phyloP scores from a whole-genome alignment of 1,140 invertebrate species.

The Andrena cerasifolii region DNA sequence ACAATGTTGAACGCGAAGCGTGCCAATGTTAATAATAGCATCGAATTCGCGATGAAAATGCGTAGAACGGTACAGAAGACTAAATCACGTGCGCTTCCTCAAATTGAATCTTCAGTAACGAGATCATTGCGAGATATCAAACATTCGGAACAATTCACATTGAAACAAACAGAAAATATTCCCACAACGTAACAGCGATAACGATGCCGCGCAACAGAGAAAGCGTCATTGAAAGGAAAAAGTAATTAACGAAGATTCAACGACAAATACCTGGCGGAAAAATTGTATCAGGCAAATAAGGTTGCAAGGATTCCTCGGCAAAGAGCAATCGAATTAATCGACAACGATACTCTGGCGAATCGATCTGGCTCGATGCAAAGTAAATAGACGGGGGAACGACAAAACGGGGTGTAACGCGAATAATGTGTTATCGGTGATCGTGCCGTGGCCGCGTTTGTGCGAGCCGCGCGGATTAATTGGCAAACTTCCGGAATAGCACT shows the following conservation, averaged over 20 bases:
- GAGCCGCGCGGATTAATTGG: slow-evolving; percentile 59
- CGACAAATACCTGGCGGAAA: too few relatives aligned
- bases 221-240: too few relatives aligned
- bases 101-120: background rate
- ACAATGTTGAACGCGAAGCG: background rate
- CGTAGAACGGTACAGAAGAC: background rate
- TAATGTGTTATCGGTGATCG: slow-evolving; percentile 60
- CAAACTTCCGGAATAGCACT: slow-evolving; percentile 62
- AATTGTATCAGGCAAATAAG: too few relatives aligned
- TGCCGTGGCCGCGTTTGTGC: slow-evolving; percentile 42
- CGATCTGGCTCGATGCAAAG: slow-evolving; percentile 6
- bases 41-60: slow-evolving; percentile 14
- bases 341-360: background rate
- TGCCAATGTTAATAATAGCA: background rate
- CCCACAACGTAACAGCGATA: too few relatives aligned
- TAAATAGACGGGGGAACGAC: slow-evolving; percentile 33
- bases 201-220: too few relatives aligned
- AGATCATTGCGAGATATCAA: too few relatives aligned
- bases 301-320: background rate
- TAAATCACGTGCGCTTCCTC: background rate
- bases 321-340: background rate
- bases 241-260: too few relatives aligned
- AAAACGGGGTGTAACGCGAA: slow-evolving; percentile 14
- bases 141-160: too few relatives aligned
- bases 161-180: too few relatives aligned